Conservation (phyloP, 2,113 vertebrate species). For the Brachionichthys hirsutus region DNA sequence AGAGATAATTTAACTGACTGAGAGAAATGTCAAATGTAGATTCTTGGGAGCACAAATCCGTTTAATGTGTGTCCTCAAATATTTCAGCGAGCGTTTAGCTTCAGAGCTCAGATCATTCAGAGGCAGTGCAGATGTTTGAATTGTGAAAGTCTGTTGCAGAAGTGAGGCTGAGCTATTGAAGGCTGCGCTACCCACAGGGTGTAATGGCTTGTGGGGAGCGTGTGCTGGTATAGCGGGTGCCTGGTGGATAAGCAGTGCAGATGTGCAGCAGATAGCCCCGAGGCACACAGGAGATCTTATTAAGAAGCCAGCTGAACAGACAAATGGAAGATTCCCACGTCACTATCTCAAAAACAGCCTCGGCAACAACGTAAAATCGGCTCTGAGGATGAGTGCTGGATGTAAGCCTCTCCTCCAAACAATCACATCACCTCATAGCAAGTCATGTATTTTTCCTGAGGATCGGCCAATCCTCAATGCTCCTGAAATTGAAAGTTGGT, state of each 20-base stretch:
- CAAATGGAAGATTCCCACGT: conserved; percentile 59
- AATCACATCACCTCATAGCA: conserved; percentile 14
- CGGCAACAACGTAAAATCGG: conserved; percentile 6
- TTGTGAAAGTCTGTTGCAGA: conserved; percentile 24
- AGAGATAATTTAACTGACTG: conserved; percentile 12
- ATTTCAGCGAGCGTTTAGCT: conserved; percentile 7
- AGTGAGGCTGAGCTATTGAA: conserved; percentile 14
- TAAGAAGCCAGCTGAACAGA: conserved; percentile 57
- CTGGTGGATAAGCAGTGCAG: conserved; percentile 49
- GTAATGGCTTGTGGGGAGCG: conserved; percentile 39
- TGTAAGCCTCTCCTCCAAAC: conserved; percentile 8
- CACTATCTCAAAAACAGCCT: conserved; percentile 36
- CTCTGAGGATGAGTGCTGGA: conserved; percentile 13
- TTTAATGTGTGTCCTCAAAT: conserved; percentile 20
- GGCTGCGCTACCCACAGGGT: conserved; percentile 7
- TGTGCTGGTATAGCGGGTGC: conserved; percentile 20
- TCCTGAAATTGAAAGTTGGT: conserved; percentile 22
- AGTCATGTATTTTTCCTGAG: conserved; percentile 9
- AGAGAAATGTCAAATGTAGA: conserved; percentile 24
- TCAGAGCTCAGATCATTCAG: conserved; percentile 1
- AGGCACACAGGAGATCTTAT: conserved; percentile 71
- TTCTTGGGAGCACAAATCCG: conserved; percentile 16
- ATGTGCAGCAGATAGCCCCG: conserved; percentile 47
- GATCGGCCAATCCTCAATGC: background rate
- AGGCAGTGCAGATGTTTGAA: conserved; percentile 25